These are phyloP conservation scores for Xanthia icteritia DNA, from an alignment of 2,888 invertebrate genomes.

Conservation along the genomic window DNA sequence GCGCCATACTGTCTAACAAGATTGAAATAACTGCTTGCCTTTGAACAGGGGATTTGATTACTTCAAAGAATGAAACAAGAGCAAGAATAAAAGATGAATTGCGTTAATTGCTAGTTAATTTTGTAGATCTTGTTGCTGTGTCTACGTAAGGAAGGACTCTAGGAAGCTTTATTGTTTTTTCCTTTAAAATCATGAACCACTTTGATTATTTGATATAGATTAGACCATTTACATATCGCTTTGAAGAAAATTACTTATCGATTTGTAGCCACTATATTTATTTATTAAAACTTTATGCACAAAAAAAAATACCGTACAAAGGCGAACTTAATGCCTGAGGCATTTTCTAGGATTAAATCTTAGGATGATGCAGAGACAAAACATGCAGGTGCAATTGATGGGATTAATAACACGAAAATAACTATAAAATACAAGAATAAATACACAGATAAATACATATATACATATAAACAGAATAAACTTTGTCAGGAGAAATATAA, in stretches of 20 bases:
- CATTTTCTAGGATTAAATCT: too few species aligned
- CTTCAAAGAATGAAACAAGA: conserved; percentile 77
- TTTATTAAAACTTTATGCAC: too few species aligned
- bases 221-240: not conserved
- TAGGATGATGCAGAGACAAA: too few species aligned
- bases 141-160: conserved; percentile 10
- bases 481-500: too few species aligned
- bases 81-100: conserved; percentile 69
- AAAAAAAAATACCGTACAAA: too few species aligned
- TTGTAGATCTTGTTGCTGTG: conserved; percentile 45
- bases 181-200: not conserved
- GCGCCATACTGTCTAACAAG: conserved; percentile 84
- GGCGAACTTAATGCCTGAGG: too few species aligned
- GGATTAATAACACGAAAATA: too few species aligned
- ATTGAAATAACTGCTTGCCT: conserved; percentile 85
- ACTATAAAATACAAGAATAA: too few species aligned
- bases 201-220: not conserved
- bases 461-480: too few species aligned
- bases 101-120: conserved; percentile 66
- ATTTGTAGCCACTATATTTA: not conserved
- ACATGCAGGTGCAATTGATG: too few species aligned
- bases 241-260: not conserved
- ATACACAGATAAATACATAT: too few species aligned
- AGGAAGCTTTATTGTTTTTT: conserved; percentile 2
- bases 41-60: conserved; percentile 80